Evolutionary conservation across 1,140 invertebrate species (phyloP).

Genomic region (Battus philenor): DNA sequence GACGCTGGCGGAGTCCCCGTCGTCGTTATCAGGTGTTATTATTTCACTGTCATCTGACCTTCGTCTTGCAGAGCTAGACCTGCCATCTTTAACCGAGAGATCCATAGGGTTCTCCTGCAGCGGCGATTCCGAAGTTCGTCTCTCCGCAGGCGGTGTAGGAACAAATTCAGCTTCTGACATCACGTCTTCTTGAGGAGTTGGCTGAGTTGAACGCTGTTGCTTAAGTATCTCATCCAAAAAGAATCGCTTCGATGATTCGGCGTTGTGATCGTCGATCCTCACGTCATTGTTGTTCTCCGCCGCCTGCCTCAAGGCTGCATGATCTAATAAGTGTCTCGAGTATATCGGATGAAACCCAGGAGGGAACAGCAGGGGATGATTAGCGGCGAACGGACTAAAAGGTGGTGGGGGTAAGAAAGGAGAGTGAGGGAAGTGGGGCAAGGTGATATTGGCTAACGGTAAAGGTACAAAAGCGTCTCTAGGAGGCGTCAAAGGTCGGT

Average conservation of each 20-base stretch:
- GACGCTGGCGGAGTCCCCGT: slow-evolving; percentile 69
- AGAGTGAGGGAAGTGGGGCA: slow-evolving; percentile 81
- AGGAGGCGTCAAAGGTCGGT: slow-evolving; percentile 70
- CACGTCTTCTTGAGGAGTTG: slow-evolving; percentile 56
- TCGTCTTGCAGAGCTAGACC: slow-evolving; percentile 67
- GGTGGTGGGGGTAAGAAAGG: slow-evolving; percentile 79
- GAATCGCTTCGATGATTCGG: slow-evolving; percentile 81
- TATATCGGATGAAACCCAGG: slow-evolving; percentile 81
- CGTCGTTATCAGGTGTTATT: slow-evolving; percentile 60
- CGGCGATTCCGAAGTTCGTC: slow-evolving; percentile 67
- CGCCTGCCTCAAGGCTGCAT: slow-evolving; percentile 58
- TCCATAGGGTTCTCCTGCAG: slow-evolving; percentile 87
- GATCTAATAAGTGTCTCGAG: slow-evolving; percentile 78
- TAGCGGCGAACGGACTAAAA: slow-evolving; percentile 61
- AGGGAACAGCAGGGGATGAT: slow-evolving; percentile 79
- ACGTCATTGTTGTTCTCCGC: slow-evolving; percentile 78
- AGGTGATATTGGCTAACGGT: slow-evolving; percentile 77
- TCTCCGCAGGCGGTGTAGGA: slow-evolving; percentile 60
- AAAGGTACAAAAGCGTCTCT: slow-evolving; percentile 77
- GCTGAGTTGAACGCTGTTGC: slow-evolving; percentile 75
- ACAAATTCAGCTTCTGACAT: slow-evolving; percentile 66
- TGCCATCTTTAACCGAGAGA: slow-evolving; percentile 82
- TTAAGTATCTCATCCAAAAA: slow-evolving; percentile 84
- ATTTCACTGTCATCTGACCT: slow-evolving; percentile 66
- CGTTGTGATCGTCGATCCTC: slow-evolving; percentile 73